Evolutionary conservation across 2,797 vertebrate species (phyloP).

Genomic region (Rhabdophis nuchalis): DNA sequence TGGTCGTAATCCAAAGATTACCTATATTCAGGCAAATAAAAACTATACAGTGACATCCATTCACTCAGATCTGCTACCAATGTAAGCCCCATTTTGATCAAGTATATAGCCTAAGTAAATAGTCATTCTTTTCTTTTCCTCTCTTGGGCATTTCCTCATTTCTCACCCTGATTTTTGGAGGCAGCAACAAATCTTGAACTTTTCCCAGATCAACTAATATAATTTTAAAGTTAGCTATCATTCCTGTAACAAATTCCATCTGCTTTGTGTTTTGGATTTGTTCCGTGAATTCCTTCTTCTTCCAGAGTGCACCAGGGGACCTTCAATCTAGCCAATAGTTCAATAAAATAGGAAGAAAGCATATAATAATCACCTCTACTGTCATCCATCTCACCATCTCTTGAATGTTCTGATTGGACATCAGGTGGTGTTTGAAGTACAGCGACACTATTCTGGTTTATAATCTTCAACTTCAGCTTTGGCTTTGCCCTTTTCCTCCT

Average conservation of each 20-base stretch:
- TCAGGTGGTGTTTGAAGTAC: constrained; percentile 93
- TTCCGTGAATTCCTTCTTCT: background rate
- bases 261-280: background rate
- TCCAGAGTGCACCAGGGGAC: background rate
- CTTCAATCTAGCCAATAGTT: background rate
- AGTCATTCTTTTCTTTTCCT: background rate
- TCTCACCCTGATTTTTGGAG: background rate
- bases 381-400: constrained; percentile 91
- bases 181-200: background rate
- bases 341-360: constrained; percentile 17
- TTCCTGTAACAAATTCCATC: background rate
- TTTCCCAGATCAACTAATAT: background rate
- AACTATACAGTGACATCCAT: background rate
- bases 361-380: constrained; percentile 80
- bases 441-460: constrained; percentile 98
- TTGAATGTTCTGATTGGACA: constrained; percentile 84
- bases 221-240: background rate
- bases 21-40: background rate
- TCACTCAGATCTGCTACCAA: background rate
- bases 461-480: constrained; percentile 97
- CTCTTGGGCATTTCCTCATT: background rate
- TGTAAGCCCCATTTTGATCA: background rate
- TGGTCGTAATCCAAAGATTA: background rate
- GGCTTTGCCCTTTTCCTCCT: constrained; percentile 91
- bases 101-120: background rate